phyloP scores from a whole-genome alignment of 2,797 vertebrate species.

The Danionella dracula region DNA sequence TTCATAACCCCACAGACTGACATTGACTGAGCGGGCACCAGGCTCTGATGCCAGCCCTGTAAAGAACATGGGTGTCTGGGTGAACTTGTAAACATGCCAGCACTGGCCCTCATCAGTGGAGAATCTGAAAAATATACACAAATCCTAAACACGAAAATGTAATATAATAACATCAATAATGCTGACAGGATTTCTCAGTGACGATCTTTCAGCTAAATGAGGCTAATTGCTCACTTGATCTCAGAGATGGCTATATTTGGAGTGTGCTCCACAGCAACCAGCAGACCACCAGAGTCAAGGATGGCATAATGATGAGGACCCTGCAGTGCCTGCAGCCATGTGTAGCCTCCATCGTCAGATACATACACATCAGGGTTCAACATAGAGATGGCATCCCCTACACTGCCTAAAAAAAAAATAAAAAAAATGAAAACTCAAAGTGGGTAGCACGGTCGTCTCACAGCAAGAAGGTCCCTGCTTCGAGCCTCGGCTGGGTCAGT shows the following conservation, averaged over 20 bases:
- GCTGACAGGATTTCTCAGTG: not conserved
- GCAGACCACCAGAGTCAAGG: conserved; percentile 88
- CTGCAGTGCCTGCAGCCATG: conserved; percentile 80
- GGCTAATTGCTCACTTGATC: conserved; percentile 73
- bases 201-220: too few relatives aligned
- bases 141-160: too few relatives aligned
- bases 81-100: conserved; percentile 81
- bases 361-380: conserved; percentile 86
- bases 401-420: conserved; percentile 72
- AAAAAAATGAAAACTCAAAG: not conserved
- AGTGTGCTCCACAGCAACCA: conserved; percentile 85
- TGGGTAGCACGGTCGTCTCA: too few relatives aligned
- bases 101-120: conserved; percentile 95
- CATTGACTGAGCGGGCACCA: conserved; percentile 88
- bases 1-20: conserved; percentile 91
- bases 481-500: too few relatives aligned
- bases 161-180: too few relatives aligned
- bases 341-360: conserved; percentile 92
- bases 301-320: conserved; percentile 93
- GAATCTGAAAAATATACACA: conserved; percentile 67
- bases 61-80: conserved; percentile 77
- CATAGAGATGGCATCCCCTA: conserved; percentile 84
- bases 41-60: conserved; percentile 90
- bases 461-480: too few relatives aligned
- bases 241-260: conserved; percentile 62